Evolutionary conservation across 2,797 vertebrate species (phyloP), one percentile per base, ranked within the genome.

Genomic region (Linurgus olivaceus): DNA sequence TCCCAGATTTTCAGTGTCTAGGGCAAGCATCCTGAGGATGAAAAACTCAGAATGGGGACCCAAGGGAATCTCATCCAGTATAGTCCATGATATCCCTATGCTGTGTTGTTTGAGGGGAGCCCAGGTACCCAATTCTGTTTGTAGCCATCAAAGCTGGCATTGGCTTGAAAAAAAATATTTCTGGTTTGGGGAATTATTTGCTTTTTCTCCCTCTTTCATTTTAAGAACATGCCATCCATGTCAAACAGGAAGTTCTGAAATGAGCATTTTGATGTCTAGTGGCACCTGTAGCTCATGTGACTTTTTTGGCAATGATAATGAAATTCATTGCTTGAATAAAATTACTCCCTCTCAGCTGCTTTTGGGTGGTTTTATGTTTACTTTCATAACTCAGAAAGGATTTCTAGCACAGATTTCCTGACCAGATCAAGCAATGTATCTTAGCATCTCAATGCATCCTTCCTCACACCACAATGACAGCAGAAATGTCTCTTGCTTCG

Each of bases 81-180:
- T 18, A 16, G 11, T 71, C 61, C 21, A 3, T 76, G 5, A 57
- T 6, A 1, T 63, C 17, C 16, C 23, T 52, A 0, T 2, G 2
- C 12, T 29, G 0, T n/a, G 13, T 48, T 81, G n/a, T 50, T 51
- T 80, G 52, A 54, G 62, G 42, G 42, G 65, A 54, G 31, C 33
- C 50, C 26, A 1, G 29, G n/a, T 62, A 18, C 33, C 13, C 3
- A 37, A 0, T 75, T 86, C 31, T 70, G 9, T 35, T 75, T 48
- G 68, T 48, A 44, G 51, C 15, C 17, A 19, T 92, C 71, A 91
- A 42, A 83, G 31, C 37, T 66, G 13, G 5, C 40, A 10, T 66
- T 2, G 0, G 8, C 28, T 62, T 16, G 26, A 17, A 37, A 65
- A 74, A 63, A 73, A 6, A 5, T 11, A 45, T 7, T 52, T 58